phyloP scores from a whole-genome alignment of 2,888 invertebrate genomes.

The Phortica magna region DNA sequence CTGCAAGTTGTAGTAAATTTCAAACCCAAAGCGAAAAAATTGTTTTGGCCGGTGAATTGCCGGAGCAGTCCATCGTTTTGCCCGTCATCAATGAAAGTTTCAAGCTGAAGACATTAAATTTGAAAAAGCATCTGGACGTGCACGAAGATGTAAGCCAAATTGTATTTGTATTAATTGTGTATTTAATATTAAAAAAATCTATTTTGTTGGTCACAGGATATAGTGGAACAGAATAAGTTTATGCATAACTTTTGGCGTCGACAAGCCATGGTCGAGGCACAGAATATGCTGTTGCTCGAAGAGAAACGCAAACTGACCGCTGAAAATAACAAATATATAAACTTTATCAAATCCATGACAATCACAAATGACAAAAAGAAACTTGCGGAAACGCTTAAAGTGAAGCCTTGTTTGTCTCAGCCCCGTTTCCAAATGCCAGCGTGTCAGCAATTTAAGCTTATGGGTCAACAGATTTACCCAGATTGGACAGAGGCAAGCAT shows the following conservation, averaged over 20 bases:
- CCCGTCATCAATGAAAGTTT: conserved; percentile 47
- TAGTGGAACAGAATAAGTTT: conserved; percentile 57
- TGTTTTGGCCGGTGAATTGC: conserved; percentile 58
- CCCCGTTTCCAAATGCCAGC: too few relatives aligned
- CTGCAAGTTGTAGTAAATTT: conserved; percentile 71
- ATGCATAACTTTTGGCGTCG: conserved; percentile 74
- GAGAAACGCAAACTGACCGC: conserved; percentile 63
- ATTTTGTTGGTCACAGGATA: conserved; percentile 44
- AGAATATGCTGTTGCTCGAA: conserved; percentile 64
- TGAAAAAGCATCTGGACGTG: conserved; percentile 65
- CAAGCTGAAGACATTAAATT: conserved; percentile 56
- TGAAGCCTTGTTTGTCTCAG: neutral
- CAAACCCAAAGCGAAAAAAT: conserved; percentile 75
- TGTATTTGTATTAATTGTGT: too few relatives aligned
- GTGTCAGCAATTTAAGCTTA: too few relatives aligned
- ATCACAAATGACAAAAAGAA: conserved; percentile 50
- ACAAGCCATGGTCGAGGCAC: conserved; percentile 66
- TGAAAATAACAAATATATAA: conserved; percentile 69
- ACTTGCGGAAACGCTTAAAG: conserved; percentile 34
- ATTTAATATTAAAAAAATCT: neutral
- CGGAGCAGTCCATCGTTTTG: conserved; percentile 41
- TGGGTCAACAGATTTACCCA: too few relatives aligned
- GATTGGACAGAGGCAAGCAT: too few relatives aligned
- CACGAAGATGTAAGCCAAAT: conserved; percentile 56
- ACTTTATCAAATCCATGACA: conserved; percentile 59